These are phyloP conservation scores for Agriopis aurantiaria DNA, from an alignment of 2,888 invertebrate genomes.

Conservation along the genomic window DNA sequence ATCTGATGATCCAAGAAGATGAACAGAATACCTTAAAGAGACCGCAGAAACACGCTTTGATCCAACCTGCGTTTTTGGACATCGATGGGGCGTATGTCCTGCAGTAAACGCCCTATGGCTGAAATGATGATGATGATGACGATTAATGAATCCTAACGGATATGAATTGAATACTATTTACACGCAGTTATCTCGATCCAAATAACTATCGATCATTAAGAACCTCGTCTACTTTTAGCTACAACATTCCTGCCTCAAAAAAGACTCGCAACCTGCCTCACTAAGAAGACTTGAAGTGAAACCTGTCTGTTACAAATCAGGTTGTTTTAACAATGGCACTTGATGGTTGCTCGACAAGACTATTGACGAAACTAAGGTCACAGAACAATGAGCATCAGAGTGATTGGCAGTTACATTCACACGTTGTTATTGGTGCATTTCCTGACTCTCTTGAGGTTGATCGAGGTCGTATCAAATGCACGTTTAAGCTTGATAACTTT, in stretches of 20 bases:
- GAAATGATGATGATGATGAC: too few relatives aligned
- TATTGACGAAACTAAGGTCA: constrained; percentile 56
- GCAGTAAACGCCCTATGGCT: too few relatives aligned
- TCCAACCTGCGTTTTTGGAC: too few relatives aligned
- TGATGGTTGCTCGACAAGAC: constrained; percentile 24
- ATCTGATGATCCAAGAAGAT: too few relatives aligned
- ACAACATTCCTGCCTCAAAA: constrained; percentile 21
- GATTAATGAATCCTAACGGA: not conserved
- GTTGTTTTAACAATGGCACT: constrained; percentile 42
- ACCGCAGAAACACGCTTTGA: too few relatives aligned
- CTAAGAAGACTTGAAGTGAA: constrained; percentile 24
- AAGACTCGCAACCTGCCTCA: constrained; percentile 20
- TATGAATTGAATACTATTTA: not conserved
- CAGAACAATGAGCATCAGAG: constrained; percentile 57
- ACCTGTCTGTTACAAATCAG: constrained; percentile 34
- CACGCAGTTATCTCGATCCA: not conserved
- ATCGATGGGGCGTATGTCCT: too few relatives aligned
- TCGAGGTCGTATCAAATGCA: constrained; percentile 21
- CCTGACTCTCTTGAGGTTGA: constrained; percentile 26
- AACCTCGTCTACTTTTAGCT: constrained; percentile 1
- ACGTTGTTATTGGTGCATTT: constrained; percentile 44
- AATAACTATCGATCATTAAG: constrained; percentile 6
- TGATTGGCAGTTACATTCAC: constrained; percentile 61
- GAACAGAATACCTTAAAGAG: too few relatives aligned
- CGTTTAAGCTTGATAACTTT: constrained; percentile 4